Conservation (phyloP, 2,888 invertebrate genomes). For the Pterostichus madidus region DNA sequence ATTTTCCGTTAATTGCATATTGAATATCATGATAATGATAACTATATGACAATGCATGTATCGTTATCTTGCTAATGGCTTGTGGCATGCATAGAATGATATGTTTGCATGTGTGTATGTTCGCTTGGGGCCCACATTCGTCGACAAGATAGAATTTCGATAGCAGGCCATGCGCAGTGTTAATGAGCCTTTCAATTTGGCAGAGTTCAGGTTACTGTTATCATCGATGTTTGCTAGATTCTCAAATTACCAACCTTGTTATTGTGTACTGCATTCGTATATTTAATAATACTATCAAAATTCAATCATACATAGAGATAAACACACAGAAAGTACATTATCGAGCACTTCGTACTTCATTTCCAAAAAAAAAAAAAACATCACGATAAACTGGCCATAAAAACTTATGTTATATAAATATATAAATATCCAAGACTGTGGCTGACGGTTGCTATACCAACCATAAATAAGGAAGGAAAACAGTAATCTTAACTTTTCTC, state of each 20-base stretch:
- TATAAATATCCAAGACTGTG: too few species aligned
- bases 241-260: conserved; percentile 18
- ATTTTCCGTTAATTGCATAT: background rate
- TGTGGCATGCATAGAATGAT: background rate
- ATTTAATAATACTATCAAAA: background rate
- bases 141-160: conserved; percentile 45
- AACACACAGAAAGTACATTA: too few species aligned
- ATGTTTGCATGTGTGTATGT: background rate
- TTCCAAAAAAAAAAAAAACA: too few species aligned
- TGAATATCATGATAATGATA: background rate
- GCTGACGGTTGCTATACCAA: too few species aligned
- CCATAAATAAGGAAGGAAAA: too few species aligned
- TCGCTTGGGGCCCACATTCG: background rate
- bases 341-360: too few species aligned
- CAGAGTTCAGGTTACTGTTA: conserved; percentile 36
- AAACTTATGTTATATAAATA: too few species aligned
- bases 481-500: too few species aligned
- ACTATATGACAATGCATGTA: too few species aligned
- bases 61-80: too few species aligned
- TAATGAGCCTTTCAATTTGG: conserved; percentile 46
- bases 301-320: background rate
- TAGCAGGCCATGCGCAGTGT: background rate
- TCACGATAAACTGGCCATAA: too few species aligned
- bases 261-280: background rate
- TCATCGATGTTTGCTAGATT: conserved; percentile 26